Base-by-base conservation (phyloP, 2,113 vertebrate genomes). In the Cheilinus undulatus region DNA sequence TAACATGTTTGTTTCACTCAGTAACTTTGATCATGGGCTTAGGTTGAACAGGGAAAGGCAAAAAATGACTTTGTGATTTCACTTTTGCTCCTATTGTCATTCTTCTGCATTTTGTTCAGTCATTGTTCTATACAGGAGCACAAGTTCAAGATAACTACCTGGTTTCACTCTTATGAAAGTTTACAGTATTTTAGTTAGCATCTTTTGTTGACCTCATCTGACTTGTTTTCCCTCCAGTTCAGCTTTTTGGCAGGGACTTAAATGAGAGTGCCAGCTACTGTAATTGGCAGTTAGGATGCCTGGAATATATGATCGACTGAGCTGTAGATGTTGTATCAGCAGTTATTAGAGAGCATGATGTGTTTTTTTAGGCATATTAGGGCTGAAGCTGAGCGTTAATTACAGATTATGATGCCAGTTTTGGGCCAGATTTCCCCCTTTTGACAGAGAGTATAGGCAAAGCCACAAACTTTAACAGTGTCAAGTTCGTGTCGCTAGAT, bases 131-230 rank as follows among this genome's bases (percentile, higher is more conserved):
- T n/a, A n/a, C n/a, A n/a, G n/a, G n/a, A n/a, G n/a, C n/a, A n/a
- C n/a, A n/a, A n/a, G n/a, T n/a, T n/a, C n/a, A n/a, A n/a, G n/a
- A n/a, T n/a, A 60, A 72, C 34, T 76, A 86, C 62, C 7, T 60
- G 50, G 66, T 80, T 81, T 74, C 48, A 60, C 46, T 32, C 48
- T 54, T 53, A 63, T 83, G 67, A 69, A 71, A 58, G 82, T 85
- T 72, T 69, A 15, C 48, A 59, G 22, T 59, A 50, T 48, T 49
- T 69, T 64, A n/a, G n/a, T n/a, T n/a, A n/a, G n/a, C n/a, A n/a
- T n/a, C n/a, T 76, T 45, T 60, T 1, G 17, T 68, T 11, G 54
- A 42, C 20, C n/a, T n/a, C n/a, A n/a, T n/a, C n/a, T 63, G 63
- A 65, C 72, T 77, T 76, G 32, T 56, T 70, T 56, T 70, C n/a